Percentiles rank a stretch among this genome's conserved stretches.
phyloP scores from a whole-genome alignment of 2,797 vertebrate species.

The Clarias fuscus region DNA sequence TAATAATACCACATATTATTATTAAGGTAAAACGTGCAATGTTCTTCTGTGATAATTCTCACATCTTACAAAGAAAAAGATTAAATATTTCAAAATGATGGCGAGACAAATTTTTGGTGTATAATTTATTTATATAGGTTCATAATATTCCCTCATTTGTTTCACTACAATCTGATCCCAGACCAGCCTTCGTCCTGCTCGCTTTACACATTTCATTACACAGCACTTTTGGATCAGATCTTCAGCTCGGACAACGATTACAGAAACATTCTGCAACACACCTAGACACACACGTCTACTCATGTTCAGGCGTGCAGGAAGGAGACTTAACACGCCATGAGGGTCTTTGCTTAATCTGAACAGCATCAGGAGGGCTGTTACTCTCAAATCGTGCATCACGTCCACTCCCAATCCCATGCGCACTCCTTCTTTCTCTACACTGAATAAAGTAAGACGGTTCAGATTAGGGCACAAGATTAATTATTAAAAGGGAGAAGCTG shows the following conservation, averaged over 20 bases:
- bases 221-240: not conserved
- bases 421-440: not conserved
- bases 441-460: not conserved
- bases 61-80: not conserved
- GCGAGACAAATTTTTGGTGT: not conserved
- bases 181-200: not conserved
- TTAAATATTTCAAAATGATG: not conserved
- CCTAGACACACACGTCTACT: not conserved
- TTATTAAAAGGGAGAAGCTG: not conserved
- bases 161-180: not conserved
- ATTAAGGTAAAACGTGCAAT: not conserved
- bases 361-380: not conserved
- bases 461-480: not conserved
- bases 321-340: not conserved
- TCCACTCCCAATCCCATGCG: too few relatives aligned
- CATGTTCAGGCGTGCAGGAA: conserved; percentile 7
- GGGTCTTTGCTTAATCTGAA: conserved; percentile 9
- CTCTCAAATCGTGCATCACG: conserved; percentile 1
- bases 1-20: not conserved
- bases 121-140: not conserved
- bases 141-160: not conserved
- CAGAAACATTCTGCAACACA: not conserved
- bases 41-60: not conserved
- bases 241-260: not conserved
- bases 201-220: not conserved